Conservation (phyloP, 2,113 vertebrate genomes). For the Benitochromis conjunctus region DNA sequence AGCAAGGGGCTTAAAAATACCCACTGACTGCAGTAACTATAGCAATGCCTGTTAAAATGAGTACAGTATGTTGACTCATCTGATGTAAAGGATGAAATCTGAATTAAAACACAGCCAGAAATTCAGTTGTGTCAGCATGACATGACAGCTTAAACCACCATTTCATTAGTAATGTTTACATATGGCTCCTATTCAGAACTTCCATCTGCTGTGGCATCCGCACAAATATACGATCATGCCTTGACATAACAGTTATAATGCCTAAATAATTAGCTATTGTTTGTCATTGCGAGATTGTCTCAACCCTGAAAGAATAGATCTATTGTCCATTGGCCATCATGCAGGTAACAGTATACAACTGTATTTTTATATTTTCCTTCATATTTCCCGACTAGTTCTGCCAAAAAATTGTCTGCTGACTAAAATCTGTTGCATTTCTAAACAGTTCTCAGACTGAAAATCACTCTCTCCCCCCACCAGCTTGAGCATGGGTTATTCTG, state of each 20-base stretch:
- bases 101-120: not conserved
- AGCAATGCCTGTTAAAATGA: not conserved
- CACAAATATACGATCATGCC: not conserved
- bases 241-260: conserved; percentile 8
- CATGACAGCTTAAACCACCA: not conserved
- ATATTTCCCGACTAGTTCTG: not conserved
- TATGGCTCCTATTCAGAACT: conserved; percentile 26
- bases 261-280: conserved; percentile 2
- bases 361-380: not conserved
- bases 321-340: not conserved
- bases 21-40: not conserved
- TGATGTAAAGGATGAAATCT: not conserved
- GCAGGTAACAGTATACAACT: not conserved
- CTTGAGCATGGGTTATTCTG: not conserved
- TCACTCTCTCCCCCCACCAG: not conserved
- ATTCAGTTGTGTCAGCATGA: conserved; percentile 3
- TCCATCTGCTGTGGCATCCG: conserved; percentile 36
- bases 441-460: not conserved
- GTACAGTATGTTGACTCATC: not conserved
- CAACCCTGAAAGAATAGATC: not conserved
- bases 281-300: not conserved
- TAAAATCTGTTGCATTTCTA: not conserved
- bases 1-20: not conserved
- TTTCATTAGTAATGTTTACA: conserved; percentile 2
- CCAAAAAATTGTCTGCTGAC: fast-evolving